phyloP scores from a whole-genome alignment of 2,797 vertebrate genomes.

The Otolemur crassicaudatus region DNA sequence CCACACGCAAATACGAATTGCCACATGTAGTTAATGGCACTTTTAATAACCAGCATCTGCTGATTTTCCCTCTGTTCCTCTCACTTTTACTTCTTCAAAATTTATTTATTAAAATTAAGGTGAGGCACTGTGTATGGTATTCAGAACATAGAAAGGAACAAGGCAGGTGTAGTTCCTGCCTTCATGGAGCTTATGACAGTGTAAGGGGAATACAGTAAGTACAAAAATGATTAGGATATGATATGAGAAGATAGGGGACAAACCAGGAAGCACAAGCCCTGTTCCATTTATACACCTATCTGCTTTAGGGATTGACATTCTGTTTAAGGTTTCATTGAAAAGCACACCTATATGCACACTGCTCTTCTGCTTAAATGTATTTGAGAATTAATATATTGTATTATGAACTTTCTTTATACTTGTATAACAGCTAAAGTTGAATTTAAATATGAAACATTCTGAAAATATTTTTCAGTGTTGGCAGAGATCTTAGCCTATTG shows the following conservation, averaged over 20 bases:
- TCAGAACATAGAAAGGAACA: neutral
- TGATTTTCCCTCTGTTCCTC: neutral
- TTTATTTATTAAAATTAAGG: conserved; percentile 25
- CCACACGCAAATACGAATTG: neutral
- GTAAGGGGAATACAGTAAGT: neutral
- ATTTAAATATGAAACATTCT: neutral
- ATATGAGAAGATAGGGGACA: neutral
- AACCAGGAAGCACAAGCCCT: neutral
- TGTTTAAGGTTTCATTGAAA: neutral
- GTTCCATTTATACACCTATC: neutral
- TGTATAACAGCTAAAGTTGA: neutral
- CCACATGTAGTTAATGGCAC: too few relatives aligned
- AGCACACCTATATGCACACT: neutral
- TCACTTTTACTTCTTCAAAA: neutral
- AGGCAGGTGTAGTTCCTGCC: neutral
- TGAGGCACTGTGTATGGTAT: too few relatives aligned
- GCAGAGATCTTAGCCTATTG: neutral
- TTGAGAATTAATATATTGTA: neutral
- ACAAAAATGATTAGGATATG: neutral
- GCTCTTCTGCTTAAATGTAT: neutral
- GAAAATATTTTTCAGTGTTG: neutral
- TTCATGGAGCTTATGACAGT: neutral
- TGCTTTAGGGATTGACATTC: conserved; percentile 9
- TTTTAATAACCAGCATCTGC: neutral
- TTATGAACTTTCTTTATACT: neutral